phyloP scores from a whole-genome alignment of 2,797 vertebrate genomes.

The Leptodactylus fallax region DNA sequence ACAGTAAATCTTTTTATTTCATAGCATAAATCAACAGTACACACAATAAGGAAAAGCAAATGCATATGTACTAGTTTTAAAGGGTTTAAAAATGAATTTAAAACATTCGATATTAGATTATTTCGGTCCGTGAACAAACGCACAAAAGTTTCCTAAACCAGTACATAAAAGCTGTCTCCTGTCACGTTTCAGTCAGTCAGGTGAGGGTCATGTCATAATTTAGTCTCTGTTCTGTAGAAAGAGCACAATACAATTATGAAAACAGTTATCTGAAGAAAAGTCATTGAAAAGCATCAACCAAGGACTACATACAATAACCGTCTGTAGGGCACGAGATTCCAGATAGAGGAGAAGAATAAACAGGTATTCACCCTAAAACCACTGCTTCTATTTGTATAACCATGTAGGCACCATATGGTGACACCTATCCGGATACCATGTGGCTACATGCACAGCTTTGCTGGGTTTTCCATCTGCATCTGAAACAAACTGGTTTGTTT shows the following conservation, averaged over 20 bases:
- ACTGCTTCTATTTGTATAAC: no score
- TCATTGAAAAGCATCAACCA: slow-evolving; percentile 34
- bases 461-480: no score
- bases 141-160: slow-evolving; percentile 69
- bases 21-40: slow-evolving; percentile 30
- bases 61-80: slow-evolving; percentile 7
- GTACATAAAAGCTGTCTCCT: slow-evolving; percentile 80
- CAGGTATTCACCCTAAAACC: neutral
- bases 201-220: slow-evolving; percentile 84
- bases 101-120: slow-evolving; percentile 20
- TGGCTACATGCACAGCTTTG: no score
- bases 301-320: neutral
- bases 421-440: no score
- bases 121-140: slow-evolving; percentile 58
- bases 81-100: neutral
- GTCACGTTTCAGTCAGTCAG: slow-evolving; percentile 87
- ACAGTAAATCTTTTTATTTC: slow-evolving; percentile 29
- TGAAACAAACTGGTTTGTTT: no score
- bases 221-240: slow-evolving; percentile 86
- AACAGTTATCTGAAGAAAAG: slow-evolving; percentile 74
- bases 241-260: slow-evolving; percentile 83
- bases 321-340: neutral
- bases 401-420: no score
- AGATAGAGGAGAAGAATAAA: neutral
- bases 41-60: slow-evolving; percentile 24